Conservation (phyloP, 2,797 vertebrate genomes). For the Chelidonichthys spinosus region DNA sequence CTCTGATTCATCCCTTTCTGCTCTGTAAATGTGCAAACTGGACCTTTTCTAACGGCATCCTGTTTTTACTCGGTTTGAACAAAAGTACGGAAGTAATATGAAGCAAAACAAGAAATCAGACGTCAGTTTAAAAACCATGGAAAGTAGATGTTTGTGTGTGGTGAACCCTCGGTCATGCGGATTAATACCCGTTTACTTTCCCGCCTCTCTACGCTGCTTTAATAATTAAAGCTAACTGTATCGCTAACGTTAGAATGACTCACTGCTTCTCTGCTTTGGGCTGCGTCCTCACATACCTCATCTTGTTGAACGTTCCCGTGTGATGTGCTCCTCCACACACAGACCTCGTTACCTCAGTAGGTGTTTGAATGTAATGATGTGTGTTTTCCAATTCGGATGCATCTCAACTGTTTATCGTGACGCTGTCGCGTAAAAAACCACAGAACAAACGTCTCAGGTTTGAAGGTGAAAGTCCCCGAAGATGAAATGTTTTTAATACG, state of each 20-base stretch:
- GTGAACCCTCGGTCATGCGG: too few species aligned
- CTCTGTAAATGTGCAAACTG: too few species aligned
- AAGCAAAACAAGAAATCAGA: too few species aligned
- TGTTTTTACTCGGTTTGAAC: too few species aligned
- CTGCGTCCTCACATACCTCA: constrained; percentile 62
- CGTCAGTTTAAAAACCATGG: too few species aligned
- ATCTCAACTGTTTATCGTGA: constrained; percentile 5
- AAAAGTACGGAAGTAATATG: too few species aligned
- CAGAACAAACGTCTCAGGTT: constrained; percentile 36
- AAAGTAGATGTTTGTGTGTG: too few species aligned
- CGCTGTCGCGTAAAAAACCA: constrained; percentile 26
- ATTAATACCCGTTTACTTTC: too few species aligned
- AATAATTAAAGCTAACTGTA: constrained; percentile 20
- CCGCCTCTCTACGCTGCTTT: background rate
- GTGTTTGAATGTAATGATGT: constrained; percentile 41
- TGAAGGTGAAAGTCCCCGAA: background rate
- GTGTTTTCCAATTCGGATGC: background rate
- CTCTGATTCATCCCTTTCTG: too few species aligned
- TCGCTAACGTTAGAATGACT: constrained; percentile 24
- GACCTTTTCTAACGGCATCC: too few species aligned
- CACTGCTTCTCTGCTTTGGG: constrained; percentile 42
- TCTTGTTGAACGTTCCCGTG: constrained; percentile 26
- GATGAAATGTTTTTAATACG: background rate
- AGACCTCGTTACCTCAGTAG: constrained; percentile 75
- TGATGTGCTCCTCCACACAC: constrained; percentile 37